These are phyloP conservation scores for Chrysomallon squamiferum DNA, from an alignment of 1,140 invertebrate species.

Conservation along the genomic window DNA sequence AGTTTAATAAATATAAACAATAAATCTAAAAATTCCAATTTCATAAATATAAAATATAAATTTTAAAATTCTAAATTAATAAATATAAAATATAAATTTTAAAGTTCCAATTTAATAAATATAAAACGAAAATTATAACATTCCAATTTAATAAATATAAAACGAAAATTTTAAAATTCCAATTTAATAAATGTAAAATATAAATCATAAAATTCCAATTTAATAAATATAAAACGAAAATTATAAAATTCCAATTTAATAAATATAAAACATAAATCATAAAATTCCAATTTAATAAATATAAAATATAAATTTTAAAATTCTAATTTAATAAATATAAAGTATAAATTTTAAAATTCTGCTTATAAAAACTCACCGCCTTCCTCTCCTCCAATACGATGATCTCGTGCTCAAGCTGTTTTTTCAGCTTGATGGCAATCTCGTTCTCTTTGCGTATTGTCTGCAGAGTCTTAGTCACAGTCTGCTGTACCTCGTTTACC, in stretches of 20 bases:
- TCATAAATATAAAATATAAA: too few species aligned
- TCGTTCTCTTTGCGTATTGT: conserved; percentile 58
- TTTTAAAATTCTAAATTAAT: too few species aligned
- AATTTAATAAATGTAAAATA: too few species aligned
- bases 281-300: background rate
- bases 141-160: too few species aligned
- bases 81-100: too few species aligned
- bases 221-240: too few species aligned
- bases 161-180: too few species aligned
- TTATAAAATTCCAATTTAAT: background rate
- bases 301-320: background rate
- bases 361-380: conserved; percentile 44
- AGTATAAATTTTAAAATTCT: background rate
- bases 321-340: background rate
- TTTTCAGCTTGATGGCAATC: conserved; percentile 53
- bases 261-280: background rate
- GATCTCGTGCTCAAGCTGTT: conserved; percentile 62
- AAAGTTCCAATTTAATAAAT: too few species aligned
- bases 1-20: too few species aligned
- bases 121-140: too few species aligned
- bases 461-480: conserved; percentile 47
- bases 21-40: too few species aligned
- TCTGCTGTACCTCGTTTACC: conserved; percentile 45
- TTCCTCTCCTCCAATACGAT: conserved; percentile 61
- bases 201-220: background rate